Conservation (phyloP, 30 jellyfish, hydroid and myxozoan genomes). For the Turritopsis rubra region DNA sequence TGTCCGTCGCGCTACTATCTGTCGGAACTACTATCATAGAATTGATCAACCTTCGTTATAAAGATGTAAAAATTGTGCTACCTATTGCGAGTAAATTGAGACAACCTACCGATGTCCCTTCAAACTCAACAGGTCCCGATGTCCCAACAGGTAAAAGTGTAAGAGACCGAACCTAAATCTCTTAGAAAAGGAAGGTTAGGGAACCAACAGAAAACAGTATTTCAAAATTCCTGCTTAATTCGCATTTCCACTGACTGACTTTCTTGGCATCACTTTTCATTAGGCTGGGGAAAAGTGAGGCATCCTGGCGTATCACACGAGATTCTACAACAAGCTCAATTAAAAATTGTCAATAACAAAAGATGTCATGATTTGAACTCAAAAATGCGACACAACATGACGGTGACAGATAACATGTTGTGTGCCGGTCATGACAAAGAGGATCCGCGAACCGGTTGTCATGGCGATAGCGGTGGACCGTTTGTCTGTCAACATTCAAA, state of each 20-base stretch:
- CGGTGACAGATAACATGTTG: neutral
- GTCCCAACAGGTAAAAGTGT: too few relatives aligned
- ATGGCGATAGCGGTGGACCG: slow-evolving; percentile 23
- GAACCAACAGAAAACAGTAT: neutral
- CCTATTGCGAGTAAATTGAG: too few relatives aligned
- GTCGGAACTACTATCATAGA: too few relatives aligned
- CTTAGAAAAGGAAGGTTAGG: too few relatives aligned
- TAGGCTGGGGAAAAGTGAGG: slow-evolving; percentile 1
- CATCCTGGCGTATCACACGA: neutral
- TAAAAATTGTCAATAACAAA: neutral
- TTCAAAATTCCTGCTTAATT: neutral
- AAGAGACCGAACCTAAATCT: too few relatives aligned
- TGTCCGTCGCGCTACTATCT: too few relatives aligned
- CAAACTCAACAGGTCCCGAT: too few relatives aligned
- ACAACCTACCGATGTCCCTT: too few relatives aligned
- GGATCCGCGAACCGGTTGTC: neutral
- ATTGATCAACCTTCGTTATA: too few relatives aligned
- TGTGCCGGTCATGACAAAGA: neutral
- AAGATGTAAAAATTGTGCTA: too few relatives aligned
- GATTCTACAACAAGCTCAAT: neutral
- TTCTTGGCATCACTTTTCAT: neutral
- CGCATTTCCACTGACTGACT: neutral
- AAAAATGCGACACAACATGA: neutral
- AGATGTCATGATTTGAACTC: neutral
- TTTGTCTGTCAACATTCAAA: neutral